Evolutionary conservation across 2,888 invertebrate genomes (phyloP).

Genomic region (Timandra comae): DNA sequence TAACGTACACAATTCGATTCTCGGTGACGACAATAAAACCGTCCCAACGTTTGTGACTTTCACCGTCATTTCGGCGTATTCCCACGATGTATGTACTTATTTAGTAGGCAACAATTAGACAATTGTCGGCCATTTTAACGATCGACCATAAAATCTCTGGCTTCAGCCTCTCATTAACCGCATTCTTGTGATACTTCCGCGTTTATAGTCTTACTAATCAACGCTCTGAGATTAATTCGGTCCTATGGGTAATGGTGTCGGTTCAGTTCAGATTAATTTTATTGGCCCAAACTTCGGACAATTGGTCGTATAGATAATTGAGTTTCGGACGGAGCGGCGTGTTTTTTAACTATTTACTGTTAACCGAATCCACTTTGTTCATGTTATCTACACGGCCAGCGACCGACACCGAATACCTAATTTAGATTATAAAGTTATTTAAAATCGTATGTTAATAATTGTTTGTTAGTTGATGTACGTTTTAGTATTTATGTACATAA

Average conservation of each 20-base stretch:
- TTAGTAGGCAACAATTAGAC: conserved; percentile 72
- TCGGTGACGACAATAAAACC: conserved; percentile 46
- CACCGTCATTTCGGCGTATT: conserved; percentile 64
- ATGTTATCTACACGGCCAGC: conserved; percentile 35
- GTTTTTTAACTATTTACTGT: conserved; percentile 55
- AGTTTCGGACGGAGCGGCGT: conserved; percentile 55
- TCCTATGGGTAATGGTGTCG: conserved; percentile 66
- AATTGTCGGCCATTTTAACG: conserved; percentile 74
- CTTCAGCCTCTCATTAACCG: conserved; percentile 73
- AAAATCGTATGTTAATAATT: conserved; percentile 6
- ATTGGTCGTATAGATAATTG: conserved; percentile 75
- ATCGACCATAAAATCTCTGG: conserved; percentile 70
- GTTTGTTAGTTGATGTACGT: conserved; percentile 6
- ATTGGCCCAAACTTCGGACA: conserved; percentile 62
- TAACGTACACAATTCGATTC: conserved; percentile 58
- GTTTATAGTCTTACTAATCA: conserved; percentile 77
- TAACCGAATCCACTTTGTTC: conserved; percentile 41
- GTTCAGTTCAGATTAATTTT: conserved; percentile 68
- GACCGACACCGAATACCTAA: conserved; percentile 35
- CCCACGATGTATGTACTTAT: conserved; percentile 68
- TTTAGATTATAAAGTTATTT: conserved; percentile 41
- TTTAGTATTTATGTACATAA: conserved; percentile 18
- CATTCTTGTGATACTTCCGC: conserved; percentile 76
- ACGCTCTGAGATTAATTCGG: conserved; percentile 72
- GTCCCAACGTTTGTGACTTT: conserved; percentile 56